Evolutionary conservation across 2,797 vertebrate species (phyloP).

Genomic region (Aselliscus stoliczkanus): DNA sequence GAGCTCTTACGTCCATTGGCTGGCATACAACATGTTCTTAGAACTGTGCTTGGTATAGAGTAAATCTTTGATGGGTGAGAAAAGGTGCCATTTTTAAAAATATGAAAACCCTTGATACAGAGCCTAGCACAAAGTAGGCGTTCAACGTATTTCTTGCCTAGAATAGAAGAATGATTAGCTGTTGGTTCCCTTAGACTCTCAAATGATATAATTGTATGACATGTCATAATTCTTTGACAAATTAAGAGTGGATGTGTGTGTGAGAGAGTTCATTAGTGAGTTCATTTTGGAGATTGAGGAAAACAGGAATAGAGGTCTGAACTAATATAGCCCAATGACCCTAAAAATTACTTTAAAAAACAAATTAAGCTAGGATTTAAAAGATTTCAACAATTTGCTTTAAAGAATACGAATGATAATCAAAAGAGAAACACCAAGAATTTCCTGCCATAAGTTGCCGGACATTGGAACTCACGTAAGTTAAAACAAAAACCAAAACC

Average conservation of each 20-base stretch:
- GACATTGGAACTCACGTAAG: constrained; percentile 29
- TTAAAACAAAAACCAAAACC: constrained; percentile 31
- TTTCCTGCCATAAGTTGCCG: neutral
- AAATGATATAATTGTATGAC: neutral
- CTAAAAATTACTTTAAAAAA: neutral
- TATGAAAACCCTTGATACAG: neutral
- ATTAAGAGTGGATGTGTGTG: neutral
- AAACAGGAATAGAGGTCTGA: neutral
- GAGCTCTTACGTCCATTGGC: neutral
- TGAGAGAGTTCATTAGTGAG: neutral
- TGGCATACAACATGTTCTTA: neutral
- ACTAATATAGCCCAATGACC: neutral
- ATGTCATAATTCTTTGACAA: neutral
- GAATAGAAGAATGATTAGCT: neutral
- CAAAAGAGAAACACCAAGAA: constrained; percentile 36
- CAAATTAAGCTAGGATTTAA: constrained; percentile 9
- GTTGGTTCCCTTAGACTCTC: neutral
- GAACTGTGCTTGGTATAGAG: neutral
- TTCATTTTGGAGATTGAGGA: neutral
- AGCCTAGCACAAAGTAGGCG: neutral
- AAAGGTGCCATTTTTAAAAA: neutral
- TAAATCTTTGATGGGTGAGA: neutral
- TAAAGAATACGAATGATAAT: constrained; percentile 31
- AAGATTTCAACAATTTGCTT: constrained; percentile 38
- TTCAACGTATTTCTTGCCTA: neutral